Conservation (phyloP, 2,888 invertebrate species). For the Hypomecis punctinalis region DNA sequence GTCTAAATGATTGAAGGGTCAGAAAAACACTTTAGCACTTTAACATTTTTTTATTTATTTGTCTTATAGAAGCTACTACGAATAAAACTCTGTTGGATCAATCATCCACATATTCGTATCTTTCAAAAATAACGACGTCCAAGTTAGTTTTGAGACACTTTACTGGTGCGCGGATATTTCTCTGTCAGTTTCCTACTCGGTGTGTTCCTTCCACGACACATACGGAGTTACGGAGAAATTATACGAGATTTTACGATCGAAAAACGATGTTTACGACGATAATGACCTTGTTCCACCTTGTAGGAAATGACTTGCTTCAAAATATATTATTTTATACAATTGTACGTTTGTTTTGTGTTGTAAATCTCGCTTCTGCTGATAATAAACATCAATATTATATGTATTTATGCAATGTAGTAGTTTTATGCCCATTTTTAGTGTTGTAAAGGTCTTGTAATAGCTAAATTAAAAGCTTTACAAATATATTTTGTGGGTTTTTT, state of each 20-base stretch:
- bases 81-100: no score
- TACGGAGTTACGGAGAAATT: constrained; percentile 21
- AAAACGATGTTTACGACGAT: constrained; percentile 24
- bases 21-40: no score
- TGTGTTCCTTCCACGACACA: constrained; percentile 4
- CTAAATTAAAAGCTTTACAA: no score
- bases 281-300: constrained; percentile 16
- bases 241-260: constrained; percentile 26
- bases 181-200: background rate
- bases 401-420: background rate
- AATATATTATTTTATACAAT: constrained; percentile 4
- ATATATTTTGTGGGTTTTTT: no score
- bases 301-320: constrained; percentile 16
- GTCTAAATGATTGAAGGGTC: no score
- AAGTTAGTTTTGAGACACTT: no score
- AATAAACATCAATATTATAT: background rate
- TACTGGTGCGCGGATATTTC: no score
- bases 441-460: no score
- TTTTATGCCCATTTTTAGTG: background rate
- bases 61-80: no score
- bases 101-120: no score
- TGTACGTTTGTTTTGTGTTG: constrained; percentile 8
- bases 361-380: constrained; percentile 1
- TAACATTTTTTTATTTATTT: no score
- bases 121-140: no score